Conservation (phyloP, 2,888 invertebrate species). For the Heliconius ismenius region DNA sequence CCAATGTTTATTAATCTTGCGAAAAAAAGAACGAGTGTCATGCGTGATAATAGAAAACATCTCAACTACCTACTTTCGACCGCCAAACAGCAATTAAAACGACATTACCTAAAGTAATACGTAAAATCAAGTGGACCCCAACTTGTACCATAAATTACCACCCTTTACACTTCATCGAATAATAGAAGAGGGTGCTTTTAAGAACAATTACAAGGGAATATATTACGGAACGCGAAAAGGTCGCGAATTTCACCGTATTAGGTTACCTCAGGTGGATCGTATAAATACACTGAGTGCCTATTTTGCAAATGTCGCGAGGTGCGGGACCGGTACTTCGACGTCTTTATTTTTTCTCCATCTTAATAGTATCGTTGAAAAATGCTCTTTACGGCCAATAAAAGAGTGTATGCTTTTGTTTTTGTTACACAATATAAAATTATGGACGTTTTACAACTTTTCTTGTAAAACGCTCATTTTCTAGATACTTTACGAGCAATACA, state of each 20-base stretch:
- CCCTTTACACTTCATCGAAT: slow-evolving; percentile 76
- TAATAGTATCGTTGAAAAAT: slow-evolving; percentile 35
- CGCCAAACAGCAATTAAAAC: slow-evolving; percentile 60
- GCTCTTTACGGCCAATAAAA: slow-evolving; percentile 33
- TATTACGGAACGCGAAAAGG: slow-evolving; percentile 50
- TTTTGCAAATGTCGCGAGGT: slow-evolving; percentile 38
- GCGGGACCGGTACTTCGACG: slow-evolving; percentile 28
- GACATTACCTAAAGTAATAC: slow-evolving; percentile 62
- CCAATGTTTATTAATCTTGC: not conserved
- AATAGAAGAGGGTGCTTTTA: slow-evolving; percentile 64
- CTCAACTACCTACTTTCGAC: slow-evolving; percentile 31
- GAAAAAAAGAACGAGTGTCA: not conserved
- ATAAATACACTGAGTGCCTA: slow-evolving; percentile 34
- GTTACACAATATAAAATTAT: slow-evolving; percentile 28
- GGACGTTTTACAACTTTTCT: slow-evolving; percentile 35
- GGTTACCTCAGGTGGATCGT: slow-evolving; percentile 40
- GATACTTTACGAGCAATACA: slow-evolving; percentile 19
- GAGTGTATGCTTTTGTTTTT: slow-evolving; percentile 30
- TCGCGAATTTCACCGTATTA: slow-evolving; percentile 48
- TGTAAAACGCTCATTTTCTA: slow-evolving; percentile 36
- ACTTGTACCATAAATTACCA: slow-evolving; percentile 72
- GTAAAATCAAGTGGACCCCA: slow-evolving; percentile 57
- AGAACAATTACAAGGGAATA: slow-evolving; percentile 70
- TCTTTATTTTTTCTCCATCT: slow-evolving; percentile 36
- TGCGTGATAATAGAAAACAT: not conserved